Percentiles rank a stretch among this genome's conserved stretches.
These are phyloP conservation scores for Thereva unica DNA, from an alignment of 2,888 invertebrate species.

Conservation along the genomic window DNA sequence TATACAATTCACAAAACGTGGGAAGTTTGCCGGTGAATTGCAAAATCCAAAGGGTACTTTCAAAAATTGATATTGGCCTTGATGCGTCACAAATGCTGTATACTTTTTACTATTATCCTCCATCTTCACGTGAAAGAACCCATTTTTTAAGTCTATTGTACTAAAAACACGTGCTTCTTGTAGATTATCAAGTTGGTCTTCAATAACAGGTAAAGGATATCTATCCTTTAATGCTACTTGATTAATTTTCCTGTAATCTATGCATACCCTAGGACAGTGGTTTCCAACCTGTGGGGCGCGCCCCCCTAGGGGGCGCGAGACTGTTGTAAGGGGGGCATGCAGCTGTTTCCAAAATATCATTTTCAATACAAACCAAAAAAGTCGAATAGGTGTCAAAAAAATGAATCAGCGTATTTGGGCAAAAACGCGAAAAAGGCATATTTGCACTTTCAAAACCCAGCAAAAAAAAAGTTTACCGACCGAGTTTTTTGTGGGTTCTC, in stretches of 20 bases:
- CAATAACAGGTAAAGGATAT: constrained; percentile 44
- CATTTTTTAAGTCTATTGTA: constrained; percentile 36
- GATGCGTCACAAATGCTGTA: constrained; percentile 37
- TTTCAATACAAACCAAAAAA: too few relatives aligned
- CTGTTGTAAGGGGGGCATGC: too few relatives aligned
- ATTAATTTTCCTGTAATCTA: too few relatives aligned
- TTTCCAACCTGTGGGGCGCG: too few relatives aligned
- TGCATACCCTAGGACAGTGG: constrained; percentile 42
- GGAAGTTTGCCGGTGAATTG: constrained; percentile 50
- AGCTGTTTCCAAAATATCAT: too few relatives aligned
- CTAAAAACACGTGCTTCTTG: constrained; percentile 43
- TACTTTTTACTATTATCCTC: constrained; percentile 35
- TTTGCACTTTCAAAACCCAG: too few relatives aligned
- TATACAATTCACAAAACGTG: constrained; percentile 35
- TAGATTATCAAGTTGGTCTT: constrained; percentile 46
- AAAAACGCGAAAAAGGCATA: too few relatives aligned
- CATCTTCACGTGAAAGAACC: constrained; percentile 38
- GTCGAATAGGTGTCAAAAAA: too few relatives aligned
- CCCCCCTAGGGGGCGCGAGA: too few relatives aligned
- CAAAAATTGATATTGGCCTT: constrained; percentile 47
- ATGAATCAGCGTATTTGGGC: too few relatives aligned
- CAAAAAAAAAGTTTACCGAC: too few relatives aligned
- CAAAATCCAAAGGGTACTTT: constrained; percentile 53
- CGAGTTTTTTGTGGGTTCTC: too few relatives aligned
- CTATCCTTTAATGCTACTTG: constrained; percentile 35